phyloP scores from a whole-genome alignment of 2,113 vertebrate species.

The Fulica atra region DNA sequence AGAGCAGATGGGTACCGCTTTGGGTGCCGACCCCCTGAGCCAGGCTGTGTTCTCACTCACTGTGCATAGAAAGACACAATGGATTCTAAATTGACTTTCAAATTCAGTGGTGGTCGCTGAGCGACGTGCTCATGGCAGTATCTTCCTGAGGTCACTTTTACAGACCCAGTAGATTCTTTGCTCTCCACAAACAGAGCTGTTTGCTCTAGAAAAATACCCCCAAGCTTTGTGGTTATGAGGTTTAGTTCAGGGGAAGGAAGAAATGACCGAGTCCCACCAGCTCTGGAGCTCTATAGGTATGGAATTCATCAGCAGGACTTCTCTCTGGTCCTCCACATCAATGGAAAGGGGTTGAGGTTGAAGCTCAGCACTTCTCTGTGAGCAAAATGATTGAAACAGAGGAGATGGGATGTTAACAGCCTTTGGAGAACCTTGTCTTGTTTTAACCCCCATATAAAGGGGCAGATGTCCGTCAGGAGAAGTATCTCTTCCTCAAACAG shows the following conservation, averaged over 20 bases:
- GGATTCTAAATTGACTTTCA: background rate
- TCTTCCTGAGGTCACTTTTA: background rate
- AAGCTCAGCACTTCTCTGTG: background rate
- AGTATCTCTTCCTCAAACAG: rapidly evolving
- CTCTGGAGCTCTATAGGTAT: background rate
- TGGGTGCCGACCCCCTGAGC: background rate
- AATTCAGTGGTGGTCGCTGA: background rate
- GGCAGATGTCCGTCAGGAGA: background rate
- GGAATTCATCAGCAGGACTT: background rate
- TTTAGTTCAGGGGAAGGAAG: background rate
- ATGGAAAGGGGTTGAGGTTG: background rate
- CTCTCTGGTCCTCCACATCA: background rate
- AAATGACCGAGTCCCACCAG: background rate
- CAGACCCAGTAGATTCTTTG: background rate
- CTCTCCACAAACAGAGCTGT: rapidly evolving
- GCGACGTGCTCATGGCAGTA: rapidly evolving
- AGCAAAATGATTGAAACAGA: background rate
- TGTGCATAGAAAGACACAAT: background rate
- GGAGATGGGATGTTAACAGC: background rate
- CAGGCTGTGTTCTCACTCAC: background rate
- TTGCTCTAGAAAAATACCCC: background rate
- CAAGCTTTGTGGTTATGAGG: rapidly evolving
- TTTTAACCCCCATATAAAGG: background rate
- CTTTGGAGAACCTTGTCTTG: background rate
- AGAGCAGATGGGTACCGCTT: background rate